phyloP scores from a whole-genome alignment of 2,797 vertebrate species.

The Acanthopagrus latus region DNA sequence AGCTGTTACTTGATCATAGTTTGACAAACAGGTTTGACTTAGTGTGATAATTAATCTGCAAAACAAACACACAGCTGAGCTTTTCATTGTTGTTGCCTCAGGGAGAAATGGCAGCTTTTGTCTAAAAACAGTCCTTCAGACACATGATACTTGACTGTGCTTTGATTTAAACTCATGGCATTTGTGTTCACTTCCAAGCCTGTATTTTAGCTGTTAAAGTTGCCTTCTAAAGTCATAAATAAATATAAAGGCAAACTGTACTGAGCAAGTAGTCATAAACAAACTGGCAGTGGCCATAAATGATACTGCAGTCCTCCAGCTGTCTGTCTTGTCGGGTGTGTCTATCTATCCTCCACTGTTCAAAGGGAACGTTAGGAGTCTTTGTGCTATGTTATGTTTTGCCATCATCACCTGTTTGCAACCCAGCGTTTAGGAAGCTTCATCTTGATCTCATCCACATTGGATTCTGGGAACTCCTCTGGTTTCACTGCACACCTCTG shows the following conservation, averaged over 20 bases:
- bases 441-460: slow-evolving; percentile 53
- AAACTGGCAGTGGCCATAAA: background rate
- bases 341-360: background rate
- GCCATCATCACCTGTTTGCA: slow-evolving; percentile 58
- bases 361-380: background rate
- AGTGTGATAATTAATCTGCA: background rate
- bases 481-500: slow-evolving; percentile 15
- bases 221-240: too few species aligned
- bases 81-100: background rate
- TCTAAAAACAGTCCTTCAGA: background rate
- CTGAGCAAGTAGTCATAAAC: background rate
- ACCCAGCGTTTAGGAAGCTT: slow-evolving; percentile 34
- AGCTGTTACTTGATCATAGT: too few species aligned
- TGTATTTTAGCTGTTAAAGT: background rate
- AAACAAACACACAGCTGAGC: background rate
- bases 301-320: background rate
- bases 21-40: background rate
- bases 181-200: background rate
- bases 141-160: background rate
- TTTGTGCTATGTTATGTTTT: slow-evolving; percentile 9
- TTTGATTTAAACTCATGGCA: background rate
- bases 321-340: too few species aligned
- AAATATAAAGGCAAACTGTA: background rate
- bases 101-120: background rate
- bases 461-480: background rate